Conservation (phyloP, 2,888 invertebrate genomes). For the Ceratothoa steindachneri region DNA sequence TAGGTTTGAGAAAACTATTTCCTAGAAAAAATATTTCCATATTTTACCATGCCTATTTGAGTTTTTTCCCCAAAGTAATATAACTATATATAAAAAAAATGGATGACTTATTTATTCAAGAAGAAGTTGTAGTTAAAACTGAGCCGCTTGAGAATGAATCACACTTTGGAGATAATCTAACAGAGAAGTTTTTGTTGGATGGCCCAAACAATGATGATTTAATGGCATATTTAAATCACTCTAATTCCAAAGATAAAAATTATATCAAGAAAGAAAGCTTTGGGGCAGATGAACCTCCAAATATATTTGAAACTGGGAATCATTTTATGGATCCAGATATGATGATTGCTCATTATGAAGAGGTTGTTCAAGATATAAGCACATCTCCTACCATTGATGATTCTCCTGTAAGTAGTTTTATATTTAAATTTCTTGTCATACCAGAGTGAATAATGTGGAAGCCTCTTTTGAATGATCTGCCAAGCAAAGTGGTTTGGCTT, state of each 20-base stretch:
- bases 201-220: constrained; percentile 1
- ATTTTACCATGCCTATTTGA: too few species aligned
- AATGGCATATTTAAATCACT: neutral
- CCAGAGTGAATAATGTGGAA: too few species aligned
- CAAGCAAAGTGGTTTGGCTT: too few species aligned
- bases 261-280: neutral
- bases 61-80: neutral
- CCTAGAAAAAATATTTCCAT: too few species aligned
- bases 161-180: neutral
- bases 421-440: too few species aligned
- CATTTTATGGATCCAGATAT: constrained; percentile 12
- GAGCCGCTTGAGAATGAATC: neutral
- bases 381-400: neutral
- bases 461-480: too few species aligned
- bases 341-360: constrained; percentile 5
- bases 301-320: neutral
- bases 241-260: constrained; percentile 1
- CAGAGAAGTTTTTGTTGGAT: neutral
- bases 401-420: neutral
- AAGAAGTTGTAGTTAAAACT: neutral
- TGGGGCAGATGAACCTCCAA: neutral
- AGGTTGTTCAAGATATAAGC: constrained; percentile 1
- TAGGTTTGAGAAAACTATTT: too few species aligned
- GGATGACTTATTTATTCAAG: constrained; percentile 1
- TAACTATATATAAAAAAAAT: neutral